phyloP scores from a whole-genome alignment of 2,797 vertebrate species.

The Pitangus sulphuratus region DNA sequence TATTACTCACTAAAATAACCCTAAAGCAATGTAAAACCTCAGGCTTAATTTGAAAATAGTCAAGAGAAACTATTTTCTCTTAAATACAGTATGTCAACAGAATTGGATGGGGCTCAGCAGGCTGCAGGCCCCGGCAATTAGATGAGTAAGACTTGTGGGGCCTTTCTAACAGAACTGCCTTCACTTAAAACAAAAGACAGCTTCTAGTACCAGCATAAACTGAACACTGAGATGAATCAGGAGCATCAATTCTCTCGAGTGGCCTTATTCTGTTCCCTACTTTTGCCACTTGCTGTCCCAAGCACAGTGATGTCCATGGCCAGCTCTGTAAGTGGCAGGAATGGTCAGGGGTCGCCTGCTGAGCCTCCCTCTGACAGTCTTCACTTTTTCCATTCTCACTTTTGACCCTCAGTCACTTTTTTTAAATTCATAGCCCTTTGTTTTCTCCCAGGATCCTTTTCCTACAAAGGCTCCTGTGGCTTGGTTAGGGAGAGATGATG shows the following conservation, averaged over 20 bases:
- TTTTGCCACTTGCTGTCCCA: not conserved
- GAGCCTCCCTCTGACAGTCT: not conserved
- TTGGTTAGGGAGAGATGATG: not conserved
- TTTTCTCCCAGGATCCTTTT: not conserved
- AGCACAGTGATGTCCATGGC: accelerated
- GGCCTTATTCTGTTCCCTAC: not conserved
- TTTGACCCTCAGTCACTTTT: not conserved
- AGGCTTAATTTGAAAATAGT: not conserved
- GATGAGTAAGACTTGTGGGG: not conserved
- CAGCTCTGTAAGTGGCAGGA: not conserved
- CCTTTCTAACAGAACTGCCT: not conserved
- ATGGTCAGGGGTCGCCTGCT: not conserved
- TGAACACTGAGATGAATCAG: not conserved
- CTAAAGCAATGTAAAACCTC: not conserved
- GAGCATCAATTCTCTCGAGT: not conserved
- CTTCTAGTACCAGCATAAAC: not conserved
- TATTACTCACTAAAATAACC: not conserved
- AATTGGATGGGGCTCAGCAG: not conserved
- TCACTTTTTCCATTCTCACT: not conserved
- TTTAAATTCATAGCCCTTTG: not conserved
- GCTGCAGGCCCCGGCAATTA: not conserved
- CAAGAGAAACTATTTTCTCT: not conserved
- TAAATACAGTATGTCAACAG: not conserved
- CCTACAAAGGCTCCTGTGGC: not conserved
- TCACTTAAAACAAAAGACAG: not conserved